Evolutionary conservation across 2,113 vertebrate genomes (phyloP).

Genomic region (Conger conger): DNA sequence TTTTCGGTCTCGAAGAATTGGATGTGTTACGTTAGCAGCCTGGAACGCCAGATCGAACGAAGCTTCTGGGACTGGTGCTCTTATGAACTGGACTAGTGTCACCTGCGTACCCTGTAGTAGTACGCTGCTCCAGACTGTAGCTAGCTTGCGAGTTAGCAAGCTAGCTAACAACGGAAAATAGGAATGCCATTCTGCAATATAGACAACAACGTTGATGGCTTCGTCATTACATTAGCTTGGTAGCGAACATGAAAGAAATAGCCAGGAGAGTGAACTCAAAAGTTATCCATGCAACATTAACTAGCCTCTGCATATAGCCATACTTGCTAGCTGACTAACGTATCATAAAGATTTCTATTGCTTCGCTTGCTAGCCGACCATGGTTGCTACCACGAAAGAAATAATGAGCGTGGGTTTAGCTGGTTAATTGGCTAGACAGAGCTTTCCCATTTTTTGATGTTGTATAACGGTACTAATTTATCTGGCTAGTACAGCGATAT

Average conservation of each 20-base stretch:
- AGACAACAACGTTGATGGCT: background rate
- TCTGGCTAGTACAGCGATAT: background rate
- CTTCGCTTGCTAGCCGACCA: conserved; percentile 14
- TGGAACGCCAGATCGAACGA: background rate
- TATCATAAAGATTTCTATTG: background rate
- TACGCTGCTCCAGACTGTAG: background rate
- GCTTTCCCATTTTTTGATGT: conserved; percentile 4
- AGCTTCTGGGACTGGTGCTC: background rate
- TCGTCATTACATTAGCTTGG: conserved; percentile 2
- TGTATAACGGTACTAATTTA: background rate
- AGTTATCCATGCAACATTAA: conserved; percentile 17
- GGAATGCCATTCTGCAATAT: background rate
- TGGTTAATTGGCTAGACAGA: conserved; percentile 2
- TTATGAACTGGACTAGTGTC: conserved; percentile 14
- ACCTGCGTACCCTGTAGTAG: conserved; percentile 16
- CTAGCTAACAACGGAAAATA: too few relatives aligned
- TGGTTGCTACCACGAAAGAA: background rate
- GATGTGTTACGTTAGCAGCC: background rate
- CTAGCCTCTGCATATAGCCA: background rate
- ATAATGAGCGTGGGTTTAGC: conserved; percentile 7
- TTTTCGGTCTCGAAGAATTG: conserved; percentile 5
- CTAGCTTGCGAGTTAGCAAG: background rate
- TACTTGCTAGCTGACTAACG: background rate
- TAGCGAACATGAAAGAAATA: background rate
- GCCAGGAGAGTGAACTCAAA: conserved; percentile 21